phyloP scores from a whole-genome alignment of 2,113 vertebrate species.

The Nematolebias whitei region DNA sequence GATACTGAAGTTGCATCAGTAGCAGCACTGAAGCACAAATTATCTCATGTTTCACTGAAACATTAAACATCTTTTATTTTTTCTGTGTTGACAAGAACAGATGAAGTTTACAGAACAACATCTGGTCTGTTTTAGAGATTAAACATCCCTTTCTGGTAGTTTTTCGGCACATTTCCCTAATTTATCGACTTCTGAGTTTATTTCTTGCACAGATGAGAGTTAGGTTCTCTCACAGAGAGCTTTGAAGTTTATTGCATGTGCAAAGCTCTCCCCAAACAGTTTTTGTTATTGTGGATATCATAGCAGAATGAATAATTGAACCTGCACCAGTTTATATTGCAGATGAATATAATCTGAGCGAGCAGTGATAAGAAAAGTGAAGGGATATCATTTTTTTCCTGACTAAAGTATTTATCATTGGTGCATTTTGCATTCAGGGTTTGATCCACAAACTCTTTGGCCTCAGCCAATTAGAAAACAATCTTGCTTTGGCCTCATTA shows the following conservation, averaged over 20 bases:
- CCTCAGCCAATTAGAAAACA: conserved; percentile 24
- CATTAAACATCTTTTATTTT: not conserved
- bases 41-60: conserved; percentile 8
- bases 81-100: conserved; percentile 1
- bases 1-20: not conserved
- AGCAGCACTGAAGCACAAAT: not conserved
- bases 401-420: conserved; percentile 6
- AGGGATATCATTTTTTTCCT: not conserved
- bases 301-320: not conserved
- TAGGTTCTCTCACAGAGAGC: not conserved
- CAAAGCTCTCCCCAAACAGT: not conserved
- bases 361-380: not conserved
- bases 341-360: not conserved
- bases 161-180: not conserved
- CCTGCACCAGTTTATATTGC: conserved; percentile 4
- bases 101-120: not conserved
- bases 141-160: conserved; percentile 4
- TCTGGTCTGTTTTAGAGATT: conserved; percentile 14
- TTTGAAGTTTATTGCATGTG: conserved; percentile 1
- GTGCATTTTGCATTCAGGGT: conserved; percentile 3
- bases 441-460: conserved; percentile 4
- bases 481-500: conserved; percentile 29
- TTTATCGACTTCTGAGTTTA: not conserved
- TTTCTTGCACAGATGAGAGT: conserved; percentile 1
- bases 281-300: not conserved